phyloP scores from a whole-genome alignment of 2,888 invertebrate genomes.

The Autographa pulchrina region DNA sequence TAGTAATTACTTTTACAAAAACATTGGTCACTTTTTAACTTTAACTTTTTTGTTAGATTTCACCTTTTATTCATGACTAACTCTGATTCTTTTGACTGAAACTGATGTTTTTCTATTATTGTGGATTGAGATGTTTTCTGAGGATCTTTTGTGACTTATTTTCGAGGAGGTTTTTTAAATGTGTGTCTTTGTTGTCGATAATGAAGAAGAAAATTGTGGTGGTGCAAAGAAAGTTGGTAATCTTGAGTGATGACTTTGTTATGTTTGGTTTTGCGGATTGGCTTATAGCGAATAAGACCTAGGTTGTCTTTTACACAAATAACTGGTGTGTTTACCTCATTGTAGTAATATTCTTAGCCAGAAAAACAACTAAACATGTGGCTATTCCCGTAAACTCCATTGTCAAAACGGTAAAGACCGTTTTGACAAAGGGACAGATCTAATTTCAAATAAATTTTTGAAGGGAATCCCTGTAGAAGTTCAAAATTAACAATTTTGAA shows the following conservation, averaged over 20 bases:
- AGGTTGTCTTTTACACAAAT: background rate
- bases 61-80: constrained; percentile 49
- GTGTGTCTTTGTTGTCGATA: constrained; percentile 11
- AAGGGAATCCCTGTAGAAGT: too few species aligned
- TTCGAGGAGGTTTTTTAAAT: constrained; percentile 17
- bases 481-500: too few species aligned
- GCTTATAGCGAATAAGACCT: background rate
- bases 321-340: too few species aligned
- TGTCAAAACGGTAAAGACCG: too few species aligned
- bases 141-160: constrained; percentile 25
- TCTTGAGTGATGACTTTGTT: background rate
- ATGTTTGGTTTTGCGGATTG: background rate
- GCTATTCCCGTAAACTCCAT: too few species aligned
- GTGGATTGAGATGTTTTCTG: constrained; percentile 21
- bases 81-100: constrained; percentile 37
- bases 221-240: constrained; percentile 25
- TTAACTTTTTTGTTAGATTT: constrained; percentile 55
- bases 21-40: constrained; percentile 42
- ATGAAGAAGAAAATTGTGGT: constrained; percentile 19
- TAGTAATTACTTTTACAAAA: constrained; percentile 64
- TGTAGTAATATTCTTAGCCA: too few species aligned
- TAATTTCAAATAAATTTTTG: too few species aligned
- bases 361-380: too few species aligned
- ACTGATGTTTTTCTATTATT: constrained; percentile 21
- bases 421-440: too few species aligned